Evolutionary conservation across 1,140 invertebrate genomes (phyloP), one percentile per base, ranked within the genome.

Genomic region (Epicauta chinensis): DNA sequence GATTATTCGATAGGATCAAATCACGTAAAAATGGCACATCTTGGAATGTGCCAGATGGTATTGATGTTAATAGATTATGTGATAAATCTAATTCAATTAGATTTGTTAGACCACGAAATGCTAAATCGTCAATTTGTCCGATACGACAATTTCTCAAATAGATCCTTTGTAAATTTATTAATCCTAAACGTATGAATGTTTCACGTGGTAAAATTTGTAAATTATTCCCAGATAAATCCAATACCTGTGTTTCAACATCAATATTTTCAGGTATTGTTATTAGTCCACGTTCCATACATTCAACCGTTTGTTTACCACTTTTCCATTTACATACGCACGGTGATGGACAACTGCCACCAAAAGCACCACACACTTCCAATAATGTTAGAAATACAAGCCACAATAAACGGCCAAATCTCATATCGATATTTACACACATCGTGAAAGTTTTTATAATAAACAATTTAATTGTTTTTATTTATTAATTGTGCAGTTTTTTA

Each of bases 261-360:
- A 93, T 83, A 53, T 80, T 81, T 50, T 85, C 81, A 1, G 91
- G 92, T 51, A 95, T 83, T 32, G 81, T 83, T 55, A 86, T 89
- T 39, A 94, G 77, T 23, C 79, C 81, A 12, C 86, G 81, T 69
- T 90, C 82, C 48, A 83, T 78, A 72, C 91, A 95, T 72, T 93
- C 91, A 14, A 92, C 90, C 15, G 88, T 91, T 62, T 89, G 84
- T 74, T 94, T 93, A 51, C 91, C 91, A 61, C 84, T 82, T 73
- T 93, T 91, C 92, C 92, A 94, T 71, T 92, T 93, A 73, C 91
- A 94, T 53, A 79, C 77, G 70, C 91, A 94, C 59, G 87, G 81
- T 15, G 80, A 79, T 36, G 87, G 85, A 62, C 89, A 91, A 55
- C 74, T 76, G 52, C 71, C 75, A 51, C 66, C 68, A 48, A 65